Base-by-base conservation (phyloP, 2,113 vertebrate species). In the Lophochroa leadbeateri region DNA sequence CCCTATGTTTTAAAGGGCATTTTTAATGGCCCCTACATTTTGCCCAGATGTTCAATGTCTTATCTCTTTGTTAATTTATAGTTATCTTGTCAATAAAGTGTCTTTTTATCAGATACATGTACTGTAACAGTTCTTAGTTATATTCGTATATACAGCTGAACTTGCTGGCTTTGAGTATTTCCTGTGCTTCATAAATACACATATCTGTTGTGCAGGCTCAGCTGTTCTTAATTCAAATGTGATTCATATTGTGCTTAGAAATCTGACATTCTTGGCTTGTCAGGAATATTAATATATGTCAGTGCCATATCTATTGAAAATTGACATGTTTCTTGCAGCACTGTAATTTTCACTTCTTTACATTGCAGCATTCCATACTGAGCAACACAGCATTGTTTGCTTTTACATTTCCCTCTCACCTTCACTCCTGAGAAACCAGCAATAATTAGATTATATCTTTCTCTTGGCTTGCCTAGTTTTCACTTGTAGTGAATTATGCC, bases 201-300 rank as follows among this genome's bases (percentile, higher is more conserved):
- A 28, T 60, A 78, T 96, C 91, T 95, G 94, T 93, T 96, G 78
- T 96, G 95, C 91, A 85, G 92, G 49, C 96, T 95, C 94, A 95
- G 96, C 96, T 96, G 96, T 95, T 96, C 95, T 96, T 94, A 82
- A 97, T 92, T 94, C 92, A 89, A 65, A 55, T 82, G 77, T 92
- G 92, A 97, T 96, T 96, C 95, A 94, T 96, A 80, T 92, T 93
- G 88, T 89, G 74, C 91, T 95, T 91, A 91, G 82, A 95, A 94
- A 96, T 88, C 85, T 78, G 85, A 88, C 95, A 95, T 96, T 93
- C 88, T 94, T 96, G 94, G 95, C 96, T 94, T 94, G 92, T 94
- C 96, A 96, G 74, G 78, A 79, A 61, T 94, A 90, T 72, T 94
- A 88, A 85, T 95, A 19, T 86, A 75, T 65, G 83, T 71, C 94